Percentiles rank a stretch among this genome's conserved stretches.
Conservation (phyloP, 2,888 invertebrate genomes). For the Bedellia somnulentella region DNA sequence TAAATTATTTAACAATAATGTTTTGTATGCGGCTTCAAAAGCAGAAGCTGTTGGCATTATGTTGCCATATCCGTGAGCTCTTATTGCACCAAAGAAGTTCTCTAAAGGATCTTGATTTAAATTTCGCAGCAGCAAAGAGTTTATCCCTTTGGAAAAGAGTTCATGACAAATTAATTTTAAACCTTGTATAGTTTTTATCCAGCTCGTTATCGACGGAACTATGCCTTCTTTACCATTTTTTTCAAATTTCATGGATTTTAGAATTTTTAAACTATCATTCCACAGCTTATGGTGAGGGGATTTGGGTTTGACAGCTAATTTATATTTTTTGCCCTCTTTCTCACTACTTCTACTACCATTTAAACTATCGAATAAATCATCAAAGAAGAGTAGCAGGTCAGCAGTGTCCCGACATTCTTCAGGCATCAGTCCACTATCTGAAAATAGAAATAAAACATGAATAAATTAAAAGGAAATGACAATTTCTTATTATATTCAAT, state of each 20-base stretch:
- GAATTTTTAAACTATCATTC: not conserved
- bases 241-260: slow-evolving; percentile 1
- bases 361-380: slow-evolving; percentile 8
- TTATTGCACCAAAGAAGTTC: slow-evolving; percentile 5
- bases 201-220: not conserved
- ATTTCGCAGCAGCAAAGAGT: slow-evolving; percentile 8
- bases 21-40: slow-evolving; percentile 3
- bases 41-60: slow-evolving; percentile 1
- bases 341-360: slow-evolving; percentile 8
- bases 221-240: slow-evolving; percentile 1
- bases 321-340: slow-evolving; percentile 4
- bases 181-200: slow-evolving; percentile 1
- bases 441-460: slow-evolving; percentile 1
- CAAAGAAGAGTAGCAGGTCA: slow-evolving; percentile 7
- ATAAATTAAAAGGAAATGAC: too few relatives aligned
- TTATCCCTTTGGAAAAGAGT: not conserved
- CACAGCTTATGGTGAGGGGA: slow-evolving; percentile 6
- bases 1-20: slow-evolving; percentile 6
- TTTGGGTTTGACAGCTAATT: slow-evolving; percentile 6
- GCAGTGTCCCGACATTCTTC: slow-evolving; percentile 8
- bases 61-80: slow-evolving; percentile 3
- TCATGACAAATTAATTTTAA: not conserved
- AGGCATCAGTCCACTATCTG: slow-evolving; percentile 7
- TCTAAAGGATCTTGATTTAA: slow-evolving; percentile 9
- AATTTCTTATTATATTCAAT: too few relatives aligned